These are phyloP conservation scores for Drosophila fungiperda DNA, from an alignment of 2,888 invertebrate species.

Conservation along the genomic window DNA sequence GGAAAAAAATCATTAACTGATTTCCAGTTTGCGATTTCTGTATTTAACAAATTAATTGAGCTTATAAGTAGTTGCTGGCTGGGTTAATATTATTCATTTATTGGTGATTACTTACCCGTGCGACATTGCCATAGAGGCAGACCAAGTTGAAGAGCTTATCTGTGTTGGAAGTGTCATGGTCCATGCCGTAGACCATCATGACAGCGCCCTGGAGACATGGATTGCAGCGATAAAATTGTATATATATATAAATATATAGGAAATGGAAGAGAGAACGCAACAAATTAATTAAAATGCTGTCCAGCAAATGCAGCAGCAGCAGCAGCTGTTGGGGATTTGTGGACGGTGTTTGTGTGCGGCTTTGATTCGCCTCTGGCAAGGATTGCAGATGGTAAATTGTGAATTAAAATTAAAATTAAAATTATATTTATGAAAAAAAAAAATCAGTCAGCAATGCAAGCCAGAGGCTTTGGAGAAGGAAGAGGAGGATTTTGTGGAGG, in stretches of 20 bases:
- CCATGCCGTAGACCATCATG: slow-evolving; percentile 99
- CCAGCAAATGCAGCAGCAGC: slow-evolving; percentile 22
- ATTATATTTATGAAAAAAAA: slow-evolving; percentile 48
- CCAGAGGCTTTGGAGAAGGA: slow-evolving; percentile 11
- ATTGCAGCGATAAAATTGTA: slow-evolving; percentile 4
- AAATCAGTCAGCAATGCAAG: slow-evolving; percentile 13
- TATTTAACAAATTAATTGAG: slow-evolving; percentile 46
- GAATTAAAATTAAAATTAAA: slow-evolving; percentile 47
- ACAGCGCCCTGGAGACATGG: slow-evolving; percentile 91
- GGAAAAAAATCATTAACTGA: slow-evolving; percentile 9
- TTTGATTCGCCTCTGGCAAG: slow-evolving; percentile 18
- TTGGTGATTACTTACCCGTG: slow-evolving; percentile 89
- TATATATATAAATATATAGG: background rate
- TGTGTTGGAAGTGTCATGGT: slow-evolving; percentile 96
- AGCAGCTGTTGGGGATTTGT: slow-evolving; percentile 27
- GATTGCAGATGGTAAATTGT: slow-evolving; percentile 46
- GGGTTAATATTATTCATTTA: background rate
- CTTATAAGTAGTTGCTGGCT: slow-evolving; percentile 6
- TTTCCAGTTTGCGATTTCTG: slow-evolving; percentile 8
- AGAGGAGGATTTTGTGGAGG: no score
- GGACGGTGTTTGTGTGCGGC: slow-evolving; percentile 10
- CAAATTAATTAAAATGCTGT: slow-evolving; percentile 67
- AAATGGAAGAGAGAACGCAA: slow-evolving; percentile 23
- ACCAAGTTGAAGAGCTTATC: slow-evolving; percentile 99
- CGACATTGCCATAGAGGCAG: slow-evolving; percentile 99